Percentiles rank a stretch among this genome's conserved stretches.
Conservation (phyloP, 2,797 vertebrate genomes). For the Enteromius unitaeniatus region DNA sequence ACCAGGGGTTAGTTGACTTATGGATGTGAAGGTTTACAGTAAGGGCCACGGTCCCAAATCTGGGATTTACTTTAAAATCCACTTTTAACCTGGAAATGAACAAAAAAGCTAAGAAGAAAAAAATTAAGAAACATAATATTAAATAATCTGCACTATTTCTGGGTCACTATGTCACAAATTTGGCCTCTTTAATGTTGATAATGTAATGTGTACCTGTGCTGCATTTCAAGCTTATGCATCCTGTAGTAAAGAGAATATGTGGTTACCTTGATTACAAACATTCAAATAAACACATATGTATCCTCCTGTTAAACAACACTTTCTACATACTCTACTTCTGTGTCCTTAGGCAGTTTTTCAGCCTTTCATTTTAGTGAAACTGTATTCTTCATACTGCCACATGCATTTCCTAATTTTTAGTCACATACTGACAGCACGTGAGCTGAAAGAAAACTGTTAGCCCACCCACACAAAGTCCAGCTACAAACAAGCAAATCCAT, state of each 20-base stretch:
- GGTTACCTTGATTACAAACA: background rate
- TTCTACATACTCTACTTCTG: background rate
- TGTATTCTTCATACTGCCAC: background rate
- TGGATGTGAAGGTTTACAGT: background rate
- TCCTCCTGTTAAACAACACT: background rate
- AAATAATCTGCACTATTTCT: background rate
- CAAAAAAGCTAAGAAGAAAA: background rate
- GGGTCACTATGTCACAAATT: background rate
- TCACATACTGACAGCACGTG: constrained; percentile 28
- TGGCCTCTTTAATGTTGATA: background rate
- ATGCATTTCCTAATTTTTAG: constrained; percentile 1
- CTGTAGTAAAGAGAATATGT: background rate
- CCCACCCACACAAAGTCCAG: constrained; percentile 35
- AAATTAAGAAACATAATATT: background rate
- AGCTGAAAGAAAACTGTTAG: constrained; percentile 28
- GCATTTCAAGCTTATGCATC: background rate
- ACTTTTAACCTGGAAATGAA: background rate
- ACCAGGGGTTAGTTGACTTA: background rate
- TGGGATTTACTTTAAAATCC: background rate
- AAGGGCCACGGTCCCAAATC: background rate
- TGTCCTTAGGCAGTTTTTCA: background rate
- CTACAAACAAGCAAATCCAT: constrained; percentile 6
- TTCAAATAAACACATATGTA: background rate
- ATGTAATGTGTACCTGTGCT: background rate
- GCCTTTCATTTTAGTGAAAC: background rate